Base-by-base conservation (phyloP, 2,113 vertebrate genomes). In the Sardina pilchardus region DNA sequence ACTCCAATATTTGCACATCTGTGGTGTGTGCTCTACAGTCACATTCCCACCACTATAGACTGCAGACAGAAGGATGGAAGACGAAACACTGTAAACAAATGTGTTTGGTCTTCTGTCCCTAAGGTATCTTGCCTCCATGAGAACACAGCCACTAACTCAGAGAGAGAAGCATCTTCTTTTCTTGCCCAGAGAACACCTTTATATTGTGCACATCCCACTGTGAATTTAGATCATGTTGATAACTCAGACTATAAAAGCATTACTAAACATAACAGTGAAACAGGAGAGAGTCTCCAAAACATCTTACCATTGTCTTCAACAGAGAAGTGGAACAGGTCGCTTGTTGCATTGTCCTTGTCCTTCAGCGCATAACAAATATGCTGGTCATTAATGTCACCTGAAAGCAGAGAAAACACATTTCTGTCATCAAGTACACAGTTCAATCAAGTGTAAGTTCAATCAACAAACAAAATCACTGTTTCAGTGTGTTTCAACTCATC, bases 341-440 rank as follows among this genome's bases (percentile, higher is more conserved):
- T 96, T 3, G 97, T 96, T n/a, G 96, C 95, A 39, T 97, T 98
- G 53, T 94, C 93, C 36, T 95, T 94, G 0, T 93, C 94, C 86
- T 94, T 91, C 92, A 99, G 91, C 86, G 99, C 92, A 24, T 98
- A 99, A 91, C 96, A 98, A 94, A 99, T 96, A 91, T 96, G 97
- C 95, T 97, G 94, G 85, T 97, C 96, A 85, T 99, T 93, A 0
- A 99, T 95, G 91, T 99, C 96, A 89, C 95, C 98, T 99, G 92
- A 59, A n/a, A 82, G 85, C 78, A 88, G 45, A 84, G 10, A 47
- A 2, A 78, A 78, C 4, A 16, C 3, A 78, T 78, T 34, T 78
- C 30, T 78, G 71, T 67, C n/a, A 67, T 67, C 63, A 67, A 67
- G n/a, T 8, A 14, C 1, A 53, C 10, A n/a, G 50, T 19, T 56